Percentiles rank a stretch among this genome's conserved stretches.
phyloP scores from a whole-genome alignment of 2,797 vertebrate genomes.

The Thripadectes ignobilis region DNA sequence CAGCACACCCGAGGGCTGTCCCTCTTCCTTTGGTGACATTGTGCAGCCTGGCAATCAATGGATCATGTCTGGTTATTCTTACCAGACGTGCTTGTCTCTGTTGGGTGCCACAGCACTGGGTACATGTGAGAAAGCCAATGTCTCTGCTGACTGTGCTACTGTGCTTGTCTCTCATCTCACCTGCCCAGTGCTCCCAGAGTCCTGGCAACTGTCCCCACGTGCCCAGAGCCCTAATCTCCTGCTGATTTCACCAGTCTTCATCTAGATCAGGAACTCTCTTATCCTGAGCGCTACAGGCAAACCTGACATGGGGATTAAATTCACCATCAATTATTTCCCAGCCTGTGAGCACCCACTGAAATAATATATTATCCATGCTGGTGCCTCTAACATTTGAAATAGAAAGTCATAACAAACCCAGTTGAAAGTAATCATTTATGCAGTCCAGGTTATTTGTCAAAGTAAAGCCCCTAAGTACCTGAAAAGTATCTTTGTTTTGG shows the following conservation, averaged over 20 bases:
- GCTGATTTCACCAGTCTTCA: not conserved
- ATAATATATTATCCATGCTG: not conserved
- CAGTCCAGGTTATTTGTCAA: not conserved
- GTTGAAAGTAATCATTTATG: not conserved
- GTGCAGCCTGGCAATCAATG: accelerated
- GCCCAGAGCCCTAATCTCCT: not conserved
- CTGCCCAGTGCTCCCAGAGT: not conserved
- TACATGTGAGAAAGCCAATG: not conserved
- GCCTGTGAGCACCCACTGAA: not conserved
- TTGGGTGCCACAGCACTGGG: accelerated
- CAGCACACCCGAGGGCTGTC: not conserved
- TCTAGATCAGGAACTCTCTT: not conserved
- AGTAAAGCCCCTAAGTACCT: not conserved
- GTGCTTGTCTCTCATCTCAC: accelerated
- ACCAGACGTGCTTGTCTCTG: not conserved
- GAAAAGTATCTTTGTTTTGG: not conserved
- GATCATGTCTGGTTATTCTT: not conserved
- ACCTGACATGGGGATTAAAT: not conserved
- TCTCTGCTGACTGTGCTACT: not conserved
- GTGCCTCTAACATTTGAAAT: not conserved
- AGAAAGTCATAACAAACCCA: not conserved
- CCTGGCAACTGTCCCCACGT: not conserved
- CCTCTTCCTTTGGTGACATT: not conserved
- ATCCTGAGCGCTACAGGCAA: not conserved
- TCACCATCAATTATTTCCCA: not conserved